These are phyloP conservation scores for Ips nitidus DNA, from an alignment of 1,140 invertebrate species.

Conservation along the genomic window DNA sequence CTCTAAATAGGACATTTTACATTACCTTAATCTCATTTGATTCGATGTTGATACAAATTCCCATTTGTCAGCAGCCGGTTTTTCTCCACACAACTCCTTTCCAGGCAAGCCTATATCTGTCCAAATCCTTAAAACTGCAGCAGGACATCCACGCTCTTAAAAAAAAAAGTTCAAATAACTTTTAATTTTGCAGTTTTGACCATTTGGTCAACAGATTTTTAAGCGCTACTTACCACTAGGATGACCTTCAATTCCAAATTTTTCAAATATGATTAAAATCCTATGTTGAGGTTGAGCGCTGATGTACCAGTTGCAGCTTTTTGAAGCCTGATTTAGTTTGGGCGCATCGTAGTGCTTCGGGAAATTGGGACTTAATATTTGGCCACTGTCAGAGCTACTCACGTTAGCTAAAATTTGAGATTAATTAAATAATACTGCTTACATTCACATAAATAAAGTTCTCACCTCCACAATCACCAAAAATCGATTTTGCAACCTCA, in stretches of 20 bases:
- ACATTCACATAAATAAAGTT: conserved; percentile 2
- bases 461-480: conserved; percentile 83
- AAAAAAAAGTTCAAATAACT: conserved; percentile 37
- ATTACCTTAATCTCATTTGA: conserved; percentile 77
- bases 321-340: conserved; percentile 69
- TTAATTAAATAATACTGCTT: conserved; percentile 2
- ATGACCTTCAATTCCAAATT: conserved; percentile 87
- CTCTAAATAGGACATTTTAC: not conserved
- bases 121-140: conserved; percentile 87
- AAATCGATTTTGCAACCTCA: conserved; percentile 81
- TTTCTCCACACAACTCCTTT: conserved; percentile 87
- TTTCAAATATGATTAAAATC: conserved; percentile 84
- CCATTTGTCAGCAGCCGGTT: conserved; percentile 69
- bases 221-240: conserved; percentile 62
- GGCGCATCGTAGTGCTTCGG: conserved; percentile 84
- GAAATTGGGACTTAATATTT: conserved; percentile 82
- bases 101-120: conserved; percentile 71
- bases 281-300: conserved; percentile 77
- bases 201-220: no score
- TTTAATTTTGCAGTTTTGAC: not conserved
- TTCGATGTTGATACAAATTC: conserved; percentile 84
- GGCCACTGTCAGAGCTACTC: conserved; percentile 78
- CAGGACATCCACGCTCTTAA: conserved; percentile 83
- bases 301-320: conserved; percentile 92
- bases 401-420: conserved; percentile 61